Evolutionary conservation across 2,113 vertebrate genomes (phyloP).

Genomic region (Columba livia): DNA sequence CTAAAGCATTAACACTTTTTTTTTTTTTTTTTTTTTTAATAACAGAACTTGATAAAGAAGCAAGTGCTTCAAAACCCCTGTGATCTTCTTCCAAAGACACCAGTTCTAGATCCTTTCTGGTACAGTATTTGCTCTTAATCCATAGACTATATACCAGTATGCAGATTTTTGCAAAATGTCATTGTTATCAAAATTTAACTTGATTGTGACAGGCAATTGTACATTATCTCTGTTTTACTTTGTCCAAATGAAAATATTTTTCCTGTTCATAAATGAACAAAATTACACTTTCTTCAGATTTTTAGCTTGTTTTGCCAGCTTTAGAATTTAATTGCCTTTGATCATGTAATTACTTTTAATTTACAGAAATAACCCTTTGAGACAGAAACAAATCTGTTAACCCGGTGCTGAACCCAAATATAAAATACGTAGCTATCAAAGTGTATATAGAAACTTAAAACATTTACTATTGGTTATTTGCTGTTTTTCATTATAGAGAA

Average conservation of each 20-base stretch:
- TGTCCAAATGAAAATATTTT: neutral
- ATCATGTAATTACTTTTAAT: neutral
- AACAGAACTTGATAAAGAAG: neutral
- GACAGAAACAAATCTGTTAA: neutral
- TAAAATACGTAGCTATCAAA: neutral
- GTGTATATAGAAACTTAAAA: neutral
- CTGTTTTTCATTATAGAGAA: neutral
- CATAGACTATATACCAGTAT: neutral
- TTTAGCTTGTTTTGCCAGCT: neutral
- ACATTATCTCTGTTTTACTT: neutral
- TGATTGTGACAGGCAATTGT: neutral
- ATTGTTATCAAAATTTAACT: neutral
- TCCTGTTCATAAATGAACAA: neutral
- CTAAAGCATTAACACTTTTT: neutral
- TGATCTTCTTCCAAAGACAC: neutral
- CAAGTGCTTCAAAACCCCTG: neutral
- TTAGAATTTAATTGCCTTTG: slow-evolving; percentile 25
- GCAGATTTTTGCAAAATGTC: neutral
- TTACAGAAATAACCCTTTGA: slow-evolving; percentile 33
- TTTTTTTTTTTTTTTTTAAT: neutral
- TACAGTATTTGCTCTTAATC: slow-evolving; percentile 24
- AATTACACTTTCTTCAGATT: neutral
- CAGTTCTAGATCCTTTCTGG: neutral
- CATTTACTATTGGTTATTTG: neutral
- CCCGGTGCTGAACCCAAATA: neutral